Base-by-base conservation (phyloP, 64 coral and sea anemone species). In the Actinia tenebrosa region DNA sequence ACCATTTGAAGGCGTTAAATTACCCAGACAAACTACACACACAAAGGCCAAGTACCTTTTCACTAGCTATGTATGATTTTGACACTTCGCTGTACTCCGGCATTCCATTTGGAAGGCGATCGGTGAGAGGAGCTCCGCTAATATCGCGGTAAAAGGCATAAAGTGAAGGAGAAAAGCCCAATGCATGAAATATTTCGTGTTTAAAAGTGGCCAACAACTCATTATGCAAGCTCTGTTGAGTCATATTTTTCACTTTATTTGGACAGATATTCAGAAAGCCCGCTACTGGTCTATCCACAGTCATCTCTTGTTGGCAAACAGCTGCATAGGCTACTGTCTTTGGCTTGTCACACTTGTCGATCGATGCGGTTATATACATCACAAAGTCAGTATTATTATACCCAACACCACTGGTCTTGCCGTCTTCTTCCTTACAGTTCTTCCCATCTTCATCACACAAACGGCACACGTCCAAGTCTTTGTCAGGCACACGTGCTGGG, bases 251-350 rank as follows among this genome's bases (percentile, higher is more conserved):
- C 7, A 99, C 84, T 47, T 89, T 95, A 22, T 62, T 56, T 0
- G 93, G 93, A 17, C 97, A 99, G n/a, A 99, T 87, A 56, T 99
- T 99, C 18, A 99, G 61, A 86, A 95, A 95, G 18, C 97, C 97
- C 7, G 91, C 97, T 60, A 99, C 64, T 3, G 97, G 97, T 9
- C 97, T 83, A 58, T 99, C 97, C 11, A 95, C 42, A 19, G n/a
- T 78, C 3, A 79, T 83, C 11, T 99, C 97, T 83, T 95, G 97
- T 79, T 99, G 97, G 30, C 97, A 99, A 16, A 86, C 86, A 9
- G 97, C 88, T 18, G 93, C 97, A 78, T 99, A 99, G 3, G 97
- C 97, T 14, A 99, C 44, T 0, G 93, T 92, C 17, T 83, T 89
- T 13, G 25, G 89, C 42, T 80, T 84, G 27, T 90, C 53, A 64